Evolutionary conservation across 1,140 invertebrate genomes (phyloP).

Genomic region (Megathymus violae): DNA sequence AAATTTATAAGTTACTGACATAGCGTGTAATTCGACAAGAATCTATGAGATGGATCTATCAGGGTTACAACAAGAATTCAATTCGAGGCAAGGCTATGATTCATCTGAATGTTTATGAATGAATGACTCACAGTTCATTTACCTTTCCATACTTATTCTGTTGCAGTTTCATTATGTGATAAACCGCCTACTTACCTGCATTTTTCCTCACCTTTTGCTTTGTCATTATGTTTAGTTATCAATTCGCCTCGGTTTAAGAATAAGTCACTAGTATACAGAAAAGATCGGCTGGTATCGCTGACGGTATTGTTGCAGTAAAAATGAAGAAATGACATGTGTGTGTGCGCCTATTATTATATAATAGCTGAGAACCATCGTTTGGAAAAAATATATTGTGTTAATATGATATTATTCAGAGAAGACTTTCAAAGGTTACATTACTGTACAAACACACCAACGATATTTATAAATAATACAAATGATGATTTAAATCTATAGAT

Average conservation of each 20-base stretch:
- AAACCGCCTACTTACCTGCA: neutral
- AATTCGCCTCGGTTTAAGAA: neutral
- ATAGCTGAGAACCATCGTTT: no score
- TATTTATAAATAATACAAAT: no score
- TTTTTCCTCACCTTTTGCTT: constrained; percentile 1
- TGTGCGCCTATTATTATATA: no score
- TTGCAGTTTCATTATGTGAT: constrained; percentile 26
- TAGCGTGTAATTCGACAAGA: neutral
- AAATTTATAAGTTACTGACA: no score
- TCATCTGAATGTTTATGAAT: constrained; percentile 67
- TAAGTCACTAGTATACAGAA: neutral
- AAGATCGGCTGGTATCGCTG: no score
- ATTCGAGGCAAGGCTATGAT: constrained; percentile 45
- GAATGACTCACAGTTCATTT: constrained; percentile 73
- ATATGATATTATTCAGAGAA: no score
- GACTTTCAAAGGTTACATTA: no score
- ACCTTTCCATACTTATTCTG: constrained; percentile 50
- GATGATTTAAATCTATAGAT: no score
- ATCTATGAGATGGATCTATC: constrained; percentile 25
- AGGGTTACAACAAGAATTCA: constrained; percentile 37
- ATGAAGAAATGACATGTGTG: no score
- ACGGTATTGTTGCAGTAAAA: no score
- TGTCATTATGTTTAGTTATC: constrained; percentile 2
- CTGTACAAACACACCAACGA: no score
- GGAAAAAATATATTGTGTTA: no score